phyloP scores from a whole-genome alignment of 2,888 invertebrate genomes.

The Urechis unicinctus region DNA sequence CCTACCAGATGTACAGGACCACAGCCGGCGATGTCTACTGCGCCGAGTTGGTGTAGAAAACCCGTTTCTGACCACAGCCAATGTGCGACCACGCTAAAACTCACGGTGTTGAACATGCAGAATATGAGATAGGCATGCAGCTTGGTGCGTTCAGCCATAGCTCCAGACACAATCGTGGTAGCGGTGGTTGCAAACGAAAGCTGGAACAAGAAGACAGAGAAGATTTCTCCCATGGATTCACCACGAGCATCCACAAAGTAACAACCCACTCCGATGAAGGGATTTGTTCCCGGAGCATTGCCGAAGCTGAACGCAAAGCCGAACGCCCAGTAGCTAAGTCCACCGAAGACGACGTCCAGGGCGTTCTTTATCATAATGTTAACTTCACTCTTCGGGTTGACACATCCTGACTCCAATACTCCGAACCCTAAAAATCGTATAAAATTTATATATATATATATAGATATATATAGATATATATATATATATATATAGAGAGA shows the following conservation, averaged over 20 bases:
- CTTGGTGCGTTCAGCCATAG: slow-evolving; percentile 44
- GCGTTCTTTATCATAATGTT: slow-evolving; percentile 98
- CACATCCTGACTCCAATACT: slow-evolving; percentile 85
- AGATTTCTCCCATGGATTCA: slow-evolving; percentile 9
- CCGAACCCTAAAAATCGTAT: slow-evolving; percentile 77
- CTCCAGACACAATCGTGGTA: slow-evolving; percentile 51
- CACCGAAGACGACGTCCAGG: slow-evolving; percentile 86
- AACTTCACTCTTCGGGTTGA: slow-evolving; percentile 72
- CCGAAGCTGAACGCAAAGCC: slow-evolving; percentile 87
- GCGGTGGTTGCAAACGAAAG: slow-evolving; percentile 79
- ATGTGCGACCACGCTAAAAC: slow-evolving; percentile 49
- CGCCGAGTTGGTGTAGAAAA: slow-evolving; percentile 80
- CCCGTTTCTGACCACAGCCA: slow-evolving; percentile 62
- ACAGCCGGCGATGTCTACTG: slow-evolving; percentile 84
- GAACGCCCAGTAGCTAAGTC: slow-evolving; percentile 87
- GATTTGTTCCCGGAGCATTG: slow-evolving; percentile 39
- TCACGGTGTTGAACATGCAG: slow-evolving; percentile 35
- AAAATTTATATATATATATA: no score
- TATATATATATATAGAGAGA: no score
- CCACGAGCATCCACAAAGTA: slow-evolving; percentile 47
- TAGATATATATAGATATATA: no score
- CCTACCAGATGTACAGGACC: slow-evolving; percentile 72
- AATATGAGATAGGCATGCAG: slow-evolving; percentile 39
- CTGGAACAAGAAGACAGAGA: slow-evolving; percentile 14
- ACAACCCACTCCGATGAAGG: slow-evolving; percentile 33